phyloP scores from a whole-genome alignment of 2,113 vertebrate species.

The Oreotragus oreotragus region DNA sequence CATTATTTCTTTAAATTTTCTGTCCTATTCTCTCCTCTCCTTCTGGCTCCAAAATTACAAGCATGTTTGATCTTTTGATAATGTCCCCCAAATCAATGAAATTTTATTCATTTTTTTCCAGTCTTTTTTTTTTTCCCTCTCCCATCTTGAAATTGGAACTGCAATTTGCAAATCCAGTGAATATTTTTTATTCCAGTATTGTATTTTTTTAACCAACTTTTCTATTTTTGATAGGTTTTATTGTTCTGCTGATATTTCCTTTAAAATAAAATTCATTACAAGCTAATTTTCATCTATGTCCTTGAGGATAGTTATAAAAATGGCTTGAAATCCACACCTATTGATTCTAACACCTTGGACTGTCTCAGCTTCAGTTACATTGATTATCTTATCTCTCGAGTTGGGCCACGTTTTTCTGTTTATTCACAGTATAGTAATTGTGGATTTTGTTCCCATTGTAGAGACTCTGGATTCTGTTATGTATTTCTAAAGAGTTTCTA shows the following conservation, averaged over 20 bases:
- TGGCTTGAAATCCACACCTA: not conserved
- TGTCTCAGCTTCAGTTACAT: not conserved
- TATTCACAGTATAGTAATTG: not conserved
- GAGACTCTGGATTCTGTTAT: not conserved
- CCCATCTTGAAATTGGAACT: not conserved
- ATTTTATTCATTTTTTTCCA: not conserved
- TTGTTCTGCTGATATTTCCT: not conserved
- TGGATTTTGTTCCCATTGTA: not conserved
- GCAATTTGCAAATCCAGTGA: not conserved
- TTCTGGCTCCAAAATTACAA: not conserved
- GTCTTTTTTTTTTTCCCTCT: not conserved
- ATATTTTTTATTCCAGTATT: not conserved
- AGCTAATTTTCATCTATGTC: not conserved
- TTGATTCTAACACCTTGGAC: not conserved
- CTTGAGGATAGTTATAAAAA: not conserved
- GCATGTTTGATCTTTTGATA: not conserved
- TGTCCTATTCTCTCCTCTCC: not conserved
- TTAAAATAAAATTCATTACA: not conserved
- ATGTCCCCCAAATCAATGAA: not conserved
- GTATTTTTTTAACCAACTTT: not conserved
- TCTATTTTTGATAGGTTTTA: not conserved
- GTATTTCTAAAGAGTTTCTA: not conserved
- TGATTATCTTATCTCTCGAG: not conserved
- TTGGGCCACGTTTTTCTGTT: not conserved
- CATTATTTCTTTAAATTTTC: not conserved